Percentiles rank a stretch among this genome's conserved stretches.
Conservation (phyloP, 2,888 invertebrate genomes). For the Erebia aethiops region DNA sequence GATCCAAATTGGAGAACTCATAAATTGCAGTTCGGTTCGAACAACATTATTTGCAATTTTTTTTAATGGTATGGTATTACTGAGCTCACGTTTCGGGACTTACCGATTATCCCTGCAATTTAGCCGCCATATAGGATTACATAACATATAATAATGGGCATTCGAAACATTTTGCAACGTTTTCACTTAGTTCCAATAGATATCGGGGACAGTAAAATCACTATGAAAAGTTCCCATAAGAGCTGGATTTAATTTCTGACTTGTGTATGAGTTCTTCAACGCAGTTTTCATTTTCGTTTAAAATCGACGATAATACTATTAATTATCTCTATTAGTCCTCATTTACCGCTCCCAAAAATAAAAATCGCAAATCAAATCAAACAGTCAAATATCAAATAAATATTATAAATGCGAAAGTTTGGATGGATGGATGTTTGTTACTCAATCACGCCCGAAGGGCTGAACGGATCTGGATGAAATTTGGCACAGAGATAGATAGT, state of each 20-base stretch:
- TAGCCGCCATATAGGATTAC: constrained; percentile 24
- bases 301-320: not conserved
- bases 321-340: not conserved
- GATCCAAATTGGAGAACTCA: constrained; percentile 69
- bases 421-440: no score
- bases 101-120: constrained; percentile 44
- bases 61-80: constrained; percentile 47
- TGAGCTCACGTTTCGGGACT: constrained; percentile 42
- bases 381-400: no score
- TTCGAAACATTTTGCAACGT: constrained; percentile 18
- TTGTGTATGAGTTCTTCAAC: not conserved
- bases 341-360: not conserved
- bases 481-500: no score
- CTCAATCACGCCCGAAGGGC: no score
- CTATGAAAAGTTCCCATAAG: not conserved
- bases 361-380: no score
- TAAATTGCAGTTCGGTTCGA: constrained; percentile 52
- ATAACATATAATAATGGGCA: not conserved
- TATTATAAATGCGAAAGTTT: no score
- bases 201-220: not conserved
- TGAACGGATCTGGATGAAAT: no score
- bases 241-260: not conserved
- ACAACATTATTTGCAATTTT: constrained; percentile 59
- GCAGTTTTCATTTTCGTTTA: no score
- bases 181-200: not conserved